phyloP scores from a whole-genome alignment of 1,140 invertebrate species.

The Metopolophium dirhodum region DNA sequence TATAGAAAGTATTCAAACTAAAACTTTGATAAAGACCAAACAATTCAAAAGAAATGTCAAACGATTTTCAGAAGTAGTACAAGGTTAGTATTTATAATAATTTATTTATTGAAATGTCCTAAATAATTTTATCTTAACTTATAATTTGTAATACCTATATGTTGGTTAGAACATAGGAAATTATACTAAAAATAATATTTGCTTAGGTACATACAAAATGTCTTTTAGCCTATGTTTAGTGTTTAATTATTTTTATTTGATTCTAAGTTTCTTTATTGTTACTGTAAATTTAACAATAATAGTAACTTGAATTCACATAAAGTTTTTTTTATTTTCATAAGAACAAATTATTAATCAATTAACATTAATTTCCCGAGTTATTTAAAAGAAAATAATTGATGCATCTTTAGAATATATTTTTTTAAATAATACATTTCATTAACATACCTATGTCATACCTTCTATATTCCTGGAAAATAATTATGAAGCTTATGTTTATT shows the following conservation, averaged over 20 bases:
- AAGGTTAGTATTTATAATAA: slow-evolving; percentile 40
- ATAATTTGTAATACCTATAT: neutral
- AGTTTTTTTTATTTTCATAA: neutral
- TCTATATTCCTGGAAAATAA: neutral
- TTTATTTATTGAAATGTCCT: neutral
- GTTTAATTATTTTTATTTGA: neutral
- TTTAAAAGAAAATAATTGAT: neutral
- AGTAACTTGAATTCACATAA: neutral
- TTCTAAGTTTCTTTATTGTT: neutral
- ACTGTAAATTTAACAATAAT: neutral
- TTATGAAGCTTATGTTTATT: neutral
- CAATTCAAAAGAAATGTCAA: slow-evolving; percentile 42
- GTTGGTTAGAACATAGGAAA: neutral
- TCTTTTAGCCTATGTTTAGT: neutral
- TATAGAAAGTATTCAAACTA: slow-evolving; percentile 37
- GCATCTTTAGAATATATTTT: neutral
- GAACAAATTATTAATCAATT: neutral
- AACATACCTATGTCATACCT: neutral
- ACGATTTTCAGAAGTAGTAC: slow-evolving; percentile 56
- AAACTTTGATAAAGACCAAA: slow-evolving; percentile 33
- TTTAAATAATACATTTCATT: neutral
- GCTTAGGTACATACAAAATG: neutral
- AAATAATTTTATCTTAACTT: neutral
- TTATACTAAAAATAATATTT: neutral
- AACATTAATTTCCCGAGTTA: neutral